Percentiles rank a stretch among this genome's conserved stretches.
Evolutionary conservation across 2,797 vertebrate species (phyloP).

Genomic region (Liasis olivaceus): DNA sequence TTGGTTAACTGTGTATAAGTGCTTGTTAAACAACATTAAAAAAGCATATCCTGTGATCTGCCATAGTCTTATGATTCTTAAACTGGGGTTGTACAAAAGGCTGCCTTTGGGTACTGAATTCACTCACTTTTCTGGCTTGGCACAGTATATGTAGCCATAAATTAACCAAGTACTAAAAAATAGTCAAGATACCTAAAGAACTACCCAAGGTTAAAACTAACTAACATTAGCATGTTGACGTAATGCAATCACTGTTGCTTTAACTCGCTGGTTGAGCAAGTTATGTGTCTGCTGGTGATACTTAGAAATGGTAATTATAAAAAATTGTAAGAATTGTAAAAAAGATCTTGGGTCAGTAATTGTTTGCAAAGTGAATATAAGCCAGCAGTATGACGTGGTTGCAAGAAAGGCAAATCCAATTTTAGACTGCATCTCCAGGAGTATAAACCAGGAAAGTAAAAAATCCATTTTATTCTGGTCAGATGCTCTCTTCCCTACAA

Average conservation of each 20-base stretch:
- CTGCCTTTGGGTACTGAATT: not conserved
- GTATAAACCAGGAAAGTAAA: not conserved
- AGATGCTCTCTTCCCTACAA: not conserved
- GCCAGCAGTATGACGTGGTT: not conserved
- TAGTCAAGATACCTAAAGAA: not conserved
- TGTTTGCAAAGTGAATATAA: not conserved
- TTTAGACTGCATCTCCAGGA: not conserved
- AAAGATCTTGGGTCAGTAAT: not conserved
- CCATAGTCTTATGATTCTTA: not conserved
- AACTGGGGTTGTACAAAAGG: not conserved
- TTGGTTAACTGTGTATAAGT: not conserved
- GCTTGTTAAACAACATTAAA: not conserved
- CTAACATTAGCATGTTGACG: not conserved
- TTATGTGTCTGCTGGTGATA: not conserved
- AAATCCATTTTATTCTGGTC: not conserved
- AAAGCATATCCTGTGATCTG: no score
- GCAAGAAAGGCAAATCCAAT: not conserved
- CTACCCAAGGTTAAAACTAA: not conserved
- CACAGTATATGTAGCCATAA: not conserved
- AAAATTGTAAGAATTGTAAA: not conserved
- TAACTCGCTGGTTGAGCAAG: not conserved
- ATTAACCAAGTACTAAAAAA: not conserved
- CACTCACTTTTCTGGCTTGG: not conserved
- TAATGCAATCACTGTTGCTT: not conserved
- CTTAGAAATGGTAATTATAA: not conserved